Evolutionary conservation across 2,888 invertebrate genomes (phyloP), one percentile per base, ranked within the genome.

Genomic region (Strigamia crassipes): DNA sequence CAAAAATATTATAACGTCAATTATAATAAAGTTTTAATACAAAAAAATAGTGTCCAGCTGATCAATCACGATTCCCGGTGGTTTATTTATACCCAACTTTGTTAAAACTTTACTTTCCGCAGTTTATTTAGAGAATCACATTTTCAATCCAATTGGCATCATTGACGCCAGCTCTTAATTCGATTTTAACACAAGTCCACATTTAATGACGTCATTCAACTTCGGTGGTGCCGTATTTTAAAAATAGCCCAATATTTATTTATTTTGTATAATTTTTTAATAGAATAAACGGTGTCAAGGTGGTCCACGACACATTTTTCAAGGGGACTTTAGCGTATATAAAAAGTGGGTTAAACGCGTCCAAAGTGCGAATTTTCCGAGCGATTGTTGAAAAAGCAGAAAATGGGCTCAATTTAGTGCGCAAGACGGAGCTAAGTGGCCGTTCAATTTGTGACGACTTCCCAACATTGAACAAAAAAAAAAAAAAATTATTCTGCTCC

Each of bases 401-500:
- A 61, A 61, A 23, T 2, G 18, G 23, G 21, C 23, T 61, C 61
- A 21, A 61, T 61, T 61, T 61, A 23, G 23, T 61, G 61, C 18
- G 61, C 61, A 61, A 61, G 61, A 23, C 61, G 61, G 46, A 61
- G 23, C 61, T 23, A 21, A n/a, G 61, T 73, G 73, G 73, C 15
- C 27, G 31, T 27, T 73, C 73, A 73, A 73, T 73, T 73, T 73
- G 31, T 61, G 73, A 23, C 31, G 73, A 73, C 27, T n/a, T 73
- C 73, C 73, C 73, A 73, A 73, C 73, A 73, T n/a, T 3, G 73
- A 31, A 38, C 38, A 38, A 34, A 34, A 38, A 38, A 38, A 38
- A 38, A 23, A 73, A 73, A 27, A 73, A 73, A 73, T 73, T 73
- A 73, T 73, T 73, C 73, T 73, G 73, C 73, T 73, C 31, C 73